Percentiles rank a stretch among this genome's conserved stretches.
These are phyloP conservation scores for Eurypyga helias DNA, from an alignment of 2,113 vertebrate species.

Conservation along the genomic window DNA sequence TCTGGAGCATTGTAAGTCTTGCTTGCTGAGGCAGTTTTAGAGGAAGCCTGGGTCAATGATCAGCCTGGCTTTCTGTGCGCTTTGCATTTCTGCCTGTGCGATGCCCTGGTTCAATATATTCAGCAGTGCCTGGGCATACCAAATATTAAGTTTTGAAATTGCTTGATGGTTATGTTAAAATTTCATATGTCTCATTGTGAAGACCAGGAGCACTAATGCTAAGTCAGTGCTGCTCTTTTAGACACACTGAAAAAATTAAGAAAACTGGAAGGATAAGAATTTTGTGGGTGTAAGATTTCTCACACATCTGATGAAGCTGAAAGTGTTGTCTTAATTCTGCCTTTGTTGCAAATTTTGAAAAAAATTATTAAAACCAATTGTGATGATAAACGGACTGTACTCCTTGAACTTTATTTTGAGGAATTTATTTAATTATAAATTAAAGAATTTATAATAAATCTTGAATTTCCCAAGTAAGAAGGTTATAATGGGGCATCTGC, in stretches of 20 bases:
- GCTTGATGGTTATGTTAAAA: neutral
- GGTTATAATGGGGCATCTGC: neutral
- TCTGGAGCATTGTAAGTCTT: neutral
- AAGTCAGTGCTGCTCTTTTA: neutral
- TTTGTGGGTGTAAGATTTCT: neutral
- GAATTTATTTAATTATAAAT: neutral
- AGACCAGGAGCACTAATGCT: neutral
- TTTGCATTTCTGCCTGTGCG: neutral
- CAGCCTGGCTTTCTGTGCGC: neutral
- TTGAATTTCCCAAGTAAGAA: neutral
- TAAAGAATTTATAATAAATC: neutral
- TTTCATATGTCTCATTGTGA: neutral
- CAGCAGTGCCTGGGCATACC: neutral
- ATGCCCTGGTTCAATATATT: neutral
- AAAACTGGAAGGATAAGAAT: neutral
- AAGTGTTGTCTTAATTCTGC: neutral
- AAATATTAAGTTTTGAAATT: neutral
- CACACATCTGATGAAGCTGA: neutral
- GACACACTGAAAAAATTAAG: neutral
- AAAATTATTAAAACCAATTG: neutral
- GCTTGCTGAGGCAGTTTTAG: fast-evolving
- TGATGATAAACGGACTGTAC: neutral
- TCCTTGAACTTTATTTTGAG: neutral
- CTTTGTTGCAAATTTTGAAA: neutral
- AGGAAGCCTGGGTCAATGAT: neutral